These are phyloP conservation scores for Pristis pectinata DNA, from an alignment of 2,797 vertebrate genomes.

Conservation along the genomic window DNA sequence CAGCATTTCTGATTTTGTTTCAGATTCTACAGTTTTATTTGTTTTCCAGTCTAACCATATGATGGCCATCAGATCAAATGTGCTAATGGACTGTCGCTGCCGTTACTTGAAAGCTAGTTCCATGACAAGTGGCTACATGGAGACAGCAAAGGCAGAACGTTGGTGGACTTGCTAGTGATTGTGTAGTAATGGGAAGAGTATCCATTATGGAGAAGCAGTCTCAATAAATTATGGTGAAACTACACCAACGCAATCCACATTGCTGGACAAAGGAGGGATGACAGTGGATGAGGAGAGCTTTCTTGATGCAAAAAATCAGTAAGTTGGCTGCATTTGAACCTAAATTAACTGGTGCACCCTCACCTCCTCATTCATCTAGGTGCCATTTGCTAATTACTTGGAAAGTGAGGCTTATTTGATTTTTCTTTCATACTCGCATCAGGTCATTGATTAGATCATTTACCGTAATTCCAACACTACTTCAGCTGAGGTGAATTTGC, in stretches of 20 bases:
- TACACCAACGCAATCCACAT: not conserved
- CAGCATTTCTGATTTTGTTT: no score
- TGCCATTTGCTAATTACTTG: not conserved
- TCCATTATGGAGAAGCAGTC: not conserved
- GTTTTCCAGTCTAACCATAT: not conserved
- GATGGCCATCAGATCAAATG: not conserved
- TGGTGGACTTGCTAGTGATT: not conserved
- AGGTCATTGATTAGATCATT: not conserved
- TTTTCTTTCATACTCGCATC: not conserved
- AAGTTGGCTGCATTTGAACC: not conserved
- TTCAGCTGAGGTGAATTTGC: not conserved
- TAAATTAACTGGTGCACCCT: not conserved
- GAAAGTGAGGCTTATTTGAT: not conserved
- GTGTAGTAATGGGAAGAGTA: not conserved
- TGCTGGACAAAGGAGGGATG: not conserved
- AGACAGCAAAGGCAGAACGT: not conserved
- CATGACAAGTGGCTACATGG: not conserved
- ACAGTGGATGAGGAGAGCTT: not conserved
- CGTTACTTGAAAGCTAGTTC: not conserved
- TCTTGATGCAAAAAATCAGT: not conserved
- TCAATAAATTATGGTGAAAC: not conserved
- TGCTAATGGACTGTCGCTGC: not conserved
- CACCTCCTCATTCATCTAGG: not conserved
- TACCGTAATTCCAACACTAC: not conserved
- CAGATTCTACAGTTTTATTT: no score